Percentiles rank a stretch among this genome's conserved stretches.
Evolutionary conservation across 2,888 invertebrate genomes (phyloP).

Genomic region (Ariolimax columbianus): DNA sequence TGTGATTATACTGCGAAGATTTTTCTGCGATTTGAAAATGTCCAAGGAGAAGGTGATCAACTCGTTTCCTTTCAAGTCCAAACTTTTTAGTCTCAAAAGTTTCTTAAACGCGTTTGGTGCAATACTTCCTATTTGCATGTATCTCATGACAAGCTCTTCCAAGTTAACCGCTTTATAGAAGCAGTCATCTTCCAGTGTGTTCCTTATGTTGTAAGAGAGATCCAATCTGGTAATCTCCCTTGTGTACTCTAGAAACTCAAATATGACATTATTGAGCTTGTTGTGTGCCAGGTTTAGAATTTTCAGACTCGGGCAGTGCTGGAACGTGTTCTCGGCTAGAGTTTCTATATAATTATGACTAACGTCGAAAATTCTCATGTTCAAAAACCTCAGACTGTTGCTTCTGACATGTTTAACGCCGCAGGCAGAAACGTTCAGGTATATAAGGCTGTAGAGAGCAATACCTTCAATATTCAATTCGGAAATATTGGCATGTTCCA

Average conservation of each 20-base stretch:
- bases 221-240: conserved; percentile 27
- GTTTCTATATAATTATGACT: conserved; percentile 15
- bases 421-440: conserved; percentile 36
- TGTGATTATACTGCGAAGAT: conserved; percentile 32
- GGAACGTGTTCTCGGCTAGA: background rate
- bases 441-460: conserved; percentile 10
- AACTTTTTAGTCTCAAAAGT: conserved; percentile 30
- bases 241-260: background rate
- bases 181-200: background rate
- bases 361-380: conserved; percentile 40
- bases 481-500: background rate
- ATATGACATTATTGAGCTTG: background rate
- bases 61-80: conserved; percentile 28
- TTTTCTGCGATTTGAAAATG: conserved; percentile 22
- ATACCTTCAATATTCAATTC: conserved; percentile 1
- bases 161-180: conserved; percentile 12
- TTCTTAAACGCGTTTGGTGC: conserved; percentile 38
- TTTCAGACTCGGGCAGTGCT: conserved; percentile 33
- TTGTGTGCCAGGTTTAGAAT: conserved; percentile 32
- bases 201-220: conserved; percentile 10
- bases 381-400: conserved; percentile 8
- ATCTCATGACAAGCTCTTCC: background rate
- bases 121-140: conserved; percentile 33
- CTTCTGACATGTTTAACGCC: background rate
- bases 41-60: conserved; percentile 8